Percentiles rank a stretch among this genome's conserved stretches.
Evolutionary conservation across 37 sponge, comb jelly and placozoan genomes (phyloP).

Genomic region (Theonella swinhoei): DNA sequence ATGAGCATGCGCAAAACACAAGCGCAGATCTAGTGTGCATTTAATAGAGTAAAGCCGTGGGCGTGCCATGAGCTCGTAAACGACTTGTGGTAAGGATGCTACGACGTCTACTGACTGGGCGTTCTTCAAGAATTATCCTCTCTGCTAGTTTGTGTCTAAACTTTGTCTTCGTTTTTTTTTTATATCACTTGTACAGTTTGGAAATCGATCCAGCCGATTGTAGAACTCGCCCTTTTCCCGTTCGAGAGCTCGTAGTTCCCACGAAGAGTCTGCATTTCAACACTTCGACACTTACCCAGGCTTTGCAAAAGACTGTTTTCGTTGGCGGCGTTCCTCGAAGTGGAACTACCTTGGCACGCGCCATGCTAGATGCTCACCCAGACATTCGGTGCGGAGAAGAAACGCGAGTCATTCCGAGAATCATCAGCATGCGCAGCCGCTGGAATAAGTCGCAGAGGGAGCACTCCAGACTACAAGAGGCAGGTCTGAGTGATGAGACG

Average conservation of each 20-base stretch:
- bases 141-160: no score
- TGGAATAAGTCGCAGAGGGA: conserved; percentile 56
- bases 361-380: conserved; percentile 90
- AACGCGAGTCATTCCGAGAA: conserved; percentile 83
- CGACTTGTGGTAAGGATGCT: not conserved
- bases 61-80: not conserved
- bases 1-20: not conserved
- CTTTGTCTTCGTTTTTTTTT: no score
- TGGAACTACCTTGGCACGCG: conserved; percentile 89
- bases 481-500: conserved; percentile 52
- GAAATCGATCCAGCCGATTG: not conserved
- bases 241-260: no score
- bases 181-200: no score
- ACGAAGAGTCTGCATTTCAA: not conserved
- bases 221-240: not conserved
- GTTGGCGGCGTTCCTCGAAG: conserved; percentile 90
- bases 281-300: not conserved
- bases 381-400: conserved; percentile 93
- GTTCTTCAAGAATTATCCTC: not conserved
- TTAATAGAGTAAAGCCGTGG: not conserved
- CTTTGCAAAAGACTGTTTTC: conserved; percentile 49
- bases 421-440: conserved; percentile 58
- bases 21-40: not conserved
- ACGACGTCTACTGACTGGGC: not conserved
- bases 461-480: conserved; percentile 54